Conservation (phyloP, 2,113 vertebrate species). For the Platysternon megacephalum region DNA sequence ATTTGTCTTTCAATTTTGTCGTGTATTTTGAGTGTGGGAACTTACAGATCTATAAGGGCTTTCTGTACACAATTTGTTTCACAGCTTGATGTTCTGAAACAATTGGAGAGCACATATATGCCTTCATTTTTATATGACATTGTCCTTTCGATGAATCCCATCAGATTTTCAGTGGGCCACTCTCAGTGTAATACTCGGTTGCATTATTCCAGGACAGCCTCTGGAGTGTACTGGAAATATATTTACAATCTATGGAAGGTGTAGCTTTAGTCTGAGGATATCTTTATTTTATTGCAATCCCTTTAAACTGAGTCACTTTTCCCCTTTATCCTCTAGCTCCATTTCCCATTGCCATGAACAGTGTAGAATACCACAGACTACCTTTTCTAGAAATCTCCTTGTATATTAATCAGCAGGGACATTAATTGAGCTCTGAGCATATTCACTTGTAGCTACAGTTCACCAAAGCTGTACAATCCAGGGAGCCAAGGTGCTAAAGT, state of each 20-base stretch:
- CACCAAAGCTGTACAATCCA: neutral
- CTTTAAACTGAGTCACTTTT: neutral
- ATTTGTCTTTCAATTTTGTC: neutral
- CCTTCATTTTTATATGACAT: neutral
- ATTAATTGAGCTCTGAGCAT: neutral
- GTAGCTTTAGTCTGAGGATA: neutral
- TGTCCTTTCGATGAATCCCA: neutral
- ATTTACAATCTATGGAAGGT: neutral
- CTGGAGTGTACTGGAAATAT: neutral
- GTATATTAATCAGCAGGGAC: neutral
- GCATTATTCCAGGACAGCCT: neutral
- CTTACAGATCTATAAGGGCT: neutral
- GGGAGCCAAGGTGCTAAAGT: neutral
- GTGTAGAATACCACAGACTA: neutral
- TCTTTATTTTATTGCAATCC: neutral
- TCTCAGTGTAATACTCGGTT: neutral
- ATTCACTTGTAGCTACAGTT: constrained; percentile 18
- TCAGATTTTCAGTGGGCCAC: neutral
- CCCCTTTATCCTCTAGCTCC: neutral
- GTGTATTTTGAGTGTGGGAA: neutral
- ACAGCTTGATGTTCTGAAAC: neutral
- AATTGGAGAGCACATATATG: neutral
- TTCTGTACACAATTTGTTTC: neutral
- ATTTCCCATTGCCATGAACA: neutral
- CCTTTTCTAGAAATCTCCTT: neutral